These are phyloP conservation scores for Pseudochirops corinnae DNA, from an alignment of 2,797 vertebrate genomes.

Conservation along the genomic window DNA sequence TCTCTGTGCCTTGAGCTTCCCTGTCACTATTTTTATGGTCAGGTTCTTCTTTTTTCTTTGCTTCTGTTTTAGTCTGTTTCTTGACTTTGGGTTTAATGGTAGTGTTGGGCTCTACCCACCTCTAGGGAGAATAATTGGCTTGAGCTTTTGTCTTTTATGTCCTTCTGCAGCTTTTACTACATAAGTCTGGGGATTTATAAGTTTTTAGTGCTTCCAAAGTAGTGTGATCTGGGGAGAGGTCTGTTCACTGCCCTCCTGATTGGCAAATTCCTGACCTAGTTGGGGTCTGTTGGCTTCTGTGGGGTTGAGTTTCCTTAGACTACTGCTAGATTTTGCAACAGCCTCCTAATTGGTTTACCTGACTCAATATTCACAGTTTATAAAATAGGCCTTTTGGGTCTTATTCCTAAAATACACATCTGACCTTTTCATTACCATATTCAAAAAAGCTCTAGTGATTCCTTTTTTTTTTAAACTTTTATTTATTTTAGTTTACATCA, in stretches of 20 bases:
- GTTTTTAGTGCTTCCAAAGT: background rate
- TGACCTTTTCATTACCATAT: background rate
- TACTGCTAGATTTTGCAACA: background rate
- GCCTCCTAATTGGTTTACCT: background rate
- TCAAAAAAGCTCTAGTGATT: background rate
- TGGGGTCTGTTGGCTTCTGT: background rate
- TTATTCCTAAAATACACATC: background rate
- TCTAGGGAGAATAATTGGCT: background rate
- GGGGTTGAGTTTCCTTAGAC: background rate
- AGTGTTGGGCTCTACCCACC: background rate
- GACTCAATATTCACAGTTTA: background rate
- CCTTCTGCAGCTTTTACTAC: background rate
- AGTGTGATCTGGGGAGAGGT: background rate
- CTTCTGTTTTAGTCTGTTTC: background rate
- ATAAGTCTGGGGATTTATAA: background rate
- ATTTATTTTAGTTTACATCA: too few relatives aligned
- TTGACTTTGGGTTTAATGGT: background rate
- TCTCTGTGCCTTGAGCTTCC: background rate
- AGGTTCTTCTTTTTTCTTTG: background rate
- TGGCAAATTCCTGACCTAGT: background rate
- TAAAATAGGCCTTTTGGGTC: background rate
- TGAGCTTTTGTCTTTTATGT: background rate
- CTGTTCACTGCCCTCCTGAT: background rate
- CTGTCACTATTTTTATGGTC: background rate
- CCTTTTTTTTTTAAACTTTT: background rate